Percentiles rank a stretch among this genome's conserved stretches.
Evolutionary conservation across 2,888 invertebrate genomes (phyloP).

Genomic region (Leptinotarsa rubiginosa): DNA sequence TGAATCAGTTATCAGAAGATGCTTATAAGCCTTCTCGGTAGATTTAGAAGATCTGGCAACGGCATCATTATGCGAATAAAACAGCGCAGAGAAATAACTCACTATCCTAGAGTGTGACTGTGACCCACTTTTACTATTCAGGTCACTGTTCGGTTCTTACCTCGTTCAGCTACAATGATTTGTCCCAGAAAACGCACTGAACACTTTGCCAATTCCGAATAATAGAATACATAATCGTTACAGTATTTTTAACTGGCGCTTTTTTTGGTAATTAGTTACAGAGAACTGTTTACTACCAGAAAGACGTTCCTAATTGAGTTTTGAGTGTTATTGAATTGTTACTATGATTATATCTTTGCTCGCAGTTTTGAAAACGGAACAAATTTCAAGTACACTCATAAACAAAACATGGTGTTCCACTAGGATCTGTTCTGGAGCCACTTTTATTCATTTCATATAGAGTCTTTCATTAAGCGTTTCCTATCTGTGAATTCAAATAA

Average conservation of each 20-base stretch:
- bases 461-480: no score
- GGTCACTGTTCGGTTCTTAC: constrained; percentile 63
- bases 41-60: constrained; percentile 19
- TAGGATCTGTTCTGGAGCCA: no score
- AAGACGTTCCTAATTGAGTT: constrained; percentile 1
- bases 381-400: no score
- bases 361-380: no score
- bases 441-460: no score
- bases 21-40: no score
- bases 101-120: constrained; percentile 61
- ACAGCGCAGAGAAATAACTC: constrained; percentile 50
- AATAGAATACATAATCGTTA: constrained; percentile 45
- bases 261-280: constrained; percentile 12
- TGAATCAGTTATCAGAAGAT: no score
- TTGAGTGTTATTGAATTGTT: neutral
- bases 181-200: constrained; percentile 60
- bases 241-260: constrained; percentile 25
- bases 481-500: no score
- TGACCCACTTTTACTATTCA: constrained; percentile 64
- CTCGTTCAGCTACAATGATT: constrained; percentile 59
- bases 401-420: no score
- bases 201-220: constrained; percentile 52
- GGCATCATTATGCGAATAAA: constrained; percentile 18
- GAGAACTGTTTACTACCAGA: neutral
- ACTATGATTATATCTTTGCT: no score